Evolutionary conservation across 23 tunicate species (phyloP).

Genomic region (Oikopleura albicans): DNA sequence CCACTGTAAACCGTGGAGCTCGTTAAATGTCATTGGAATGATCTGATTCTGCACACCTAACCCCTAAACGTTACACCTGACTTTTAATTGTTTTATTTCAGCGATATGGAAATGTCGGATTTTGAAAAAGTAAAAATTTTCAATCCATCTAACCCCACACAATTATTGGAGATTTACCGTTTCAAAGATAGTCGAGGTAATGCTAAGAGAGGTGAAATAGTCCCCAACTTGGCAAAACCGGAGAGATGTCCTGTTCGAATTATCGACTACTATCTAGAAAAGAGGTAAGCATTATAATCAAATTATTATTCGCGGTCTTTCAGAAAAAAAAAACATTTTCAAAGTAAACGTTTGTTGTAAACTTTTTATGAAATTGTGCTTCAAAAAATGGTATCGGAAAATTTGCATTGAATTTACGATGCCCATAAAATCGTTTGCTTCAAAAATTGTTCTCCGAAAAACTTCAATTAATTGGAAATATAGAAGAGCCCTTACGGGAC

Average conservation of each 20-base stretch:
- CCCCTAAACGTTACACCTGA: not conserved
- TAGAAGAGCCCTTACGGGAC: no score
- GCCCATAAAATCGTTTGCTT: no score
- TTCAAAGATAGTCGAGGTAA: slow-evolving; percentile 1
- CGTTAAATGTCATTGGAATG: no score
- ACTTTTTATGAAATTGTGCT: no score
- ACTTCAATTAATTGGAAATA: no score
- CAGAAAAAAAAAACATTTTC: no score
- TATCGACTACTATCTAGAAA: slow-evolving; percentile 15
- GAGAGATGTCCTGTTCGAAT: slow-evolving; percentile 12
- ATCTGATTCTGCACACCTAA: not conserved
- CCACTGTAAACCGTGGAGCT: no score
- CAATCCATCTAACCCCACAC: slow-evolving; percentile 1
- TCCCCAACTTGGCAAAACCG: slow-evolving; percentile 12
- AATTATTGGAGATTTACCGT: not conserved
- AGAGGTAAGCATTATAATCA: not conserved
- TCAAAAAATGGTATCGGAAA: no score
- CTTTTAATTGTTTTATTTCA: not conserved
- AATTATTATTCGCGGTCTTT: not conserved
- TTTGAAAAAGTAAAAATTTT: slow-evolving; percentile 15
- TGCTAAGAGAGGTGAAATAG: slow-evolving; percentile 10
- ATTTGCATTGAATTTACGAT: no score
- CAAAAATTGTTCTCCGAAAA: no score
- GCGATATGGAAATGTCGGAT: slow-evolving; percentile 17
- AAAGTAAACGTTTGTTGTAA: no score